Evolutionary conservation across 2,888 invertebrate species (phyloP), one percentile per base, ranked within the genome.

Genomic region (Dynastes tityus): DNA sequence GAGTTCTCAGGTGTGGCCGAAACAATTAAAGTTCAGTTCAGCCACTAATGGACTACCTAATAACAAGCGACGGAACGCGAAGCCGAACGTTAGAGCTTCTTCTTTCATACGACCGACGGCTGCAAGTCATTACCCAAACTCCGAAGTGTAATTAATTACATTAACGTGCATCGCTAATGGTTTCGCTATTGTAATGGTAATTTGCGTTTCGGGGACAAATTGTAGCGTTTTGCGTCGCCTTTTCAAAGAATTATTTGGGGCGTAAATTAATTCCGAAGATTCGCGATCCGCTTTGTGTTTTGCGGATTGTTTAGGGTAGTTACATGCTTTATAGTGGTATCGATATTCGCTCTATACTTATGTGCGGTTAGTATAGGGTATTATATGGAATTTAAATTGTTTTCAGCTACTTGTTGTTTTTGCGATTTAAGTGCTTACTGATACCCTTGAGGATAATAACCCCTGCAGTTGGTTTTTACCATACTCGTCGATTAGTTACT

Each of bases 11-110:
- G 73, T 74, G 45, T 11, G 45, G 40, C 27, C 55, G 73, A 74
- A 73, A 61, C 73, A 74, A 74, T 74, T 61, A 74, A 58, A 61
- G 73, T 74, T 61, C 13, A 61, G 61, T 63, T 61, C 45, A 11
- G 61, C 40, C 61, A 27, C 58, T 74, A 74, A 74, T 74, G 61
- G 73, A 74, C 73, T 74, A 61, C 58, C 45, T 74, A 74, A 74
- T 63, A 74, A 74, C 73, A 74, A 49, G 61, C 27, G 58, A 73
- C 58, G 55, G 37, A 58, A 58, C 22, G 73, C 73, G 51, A 73
- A 58, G 32, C 32, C 32, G 32, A 37, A 37, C 32, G 32, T 37
- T 37, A 37, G 32, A 37, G 58, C 73, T 45, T 61, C 73, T 45
- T 61, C 61, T 74, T 74, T 74, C 29, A 68, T 51, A 16, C 45